phyloP scores from a whole-genome alignment of 2,797 vertebrate species.

The Salarias fasciatus region DNA sequence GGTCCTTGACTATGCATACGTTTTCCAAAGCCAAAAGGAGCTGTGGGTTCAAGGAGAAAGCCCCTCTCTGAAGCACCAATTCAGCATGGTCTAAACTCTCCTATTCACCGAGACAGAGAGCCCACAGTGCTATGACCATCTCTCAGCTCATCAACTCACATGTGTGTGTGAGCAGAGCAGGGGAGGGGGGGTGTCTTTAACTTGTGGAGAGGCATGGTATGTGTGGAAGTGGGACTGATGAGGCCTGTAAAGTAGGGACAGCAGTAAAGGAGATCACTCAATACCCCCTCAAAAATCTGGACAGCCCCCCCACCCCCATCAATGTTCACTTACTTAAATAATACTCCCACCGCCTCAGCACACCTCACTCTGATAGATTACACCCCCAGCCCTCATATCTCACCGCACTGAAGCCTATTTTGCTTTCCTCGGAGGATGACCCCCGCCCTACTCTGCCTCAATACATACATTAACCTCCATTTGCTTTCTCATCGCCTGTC shows the following conservation, averaged over 20 bases:
- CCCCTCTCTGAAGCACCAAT: slow-evolving; percentile 56
- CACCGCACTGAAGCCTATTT: slow-evolving; percentile 41
- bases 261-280: slow-evolving; percentile 45
- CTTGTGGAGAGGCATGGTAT: slow-evolving; percentile 50
- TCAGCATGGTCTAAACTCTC: slow-evolving; percentile 51
- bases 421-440: slow-evolving; percentile 18
- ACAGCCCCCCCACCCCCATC: slow-evolving; percentile 42
- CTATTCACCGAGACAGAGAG: slow-evolving; percentile 47
- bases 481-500: slow-evolving; percentile 31
- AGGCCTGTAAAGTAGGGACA: slow-evolving; percentile 47
- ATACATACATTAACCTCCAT: slow-evolving; percentile 48
- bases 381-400: slow-evolving; percentile 56
- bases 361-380: slow-evolving; percentile 43
- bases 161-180: slow-evolving; percentile 31
- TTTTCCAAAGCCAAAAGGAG: slow-evolving; percentile 45
- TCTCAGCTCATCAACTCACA: slow-evolving; percentile 60
- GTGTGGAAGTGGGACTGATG: slow-evolving; percentile 55
- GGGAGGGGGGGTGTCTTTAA: slow-evolving; percentile 33
- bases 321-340: slow-evolving; percentile 62
- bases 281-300: slow-evolving; percentile 48
- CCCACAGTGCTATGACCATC: slow-evolving; percentile 42
- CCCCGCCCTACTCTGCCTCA: slow-evolving; percentile 40
- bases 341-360: slow-evolving; percentile 40
- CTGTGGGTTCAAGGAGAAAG: slow-evolving; percentile 49
- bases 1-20: slow-evolving; percentile 46